phyloP scores from a whole-genome alignment of 2,113 vertebrate genomes.

The Cyanocitta stelleri region DNA sequence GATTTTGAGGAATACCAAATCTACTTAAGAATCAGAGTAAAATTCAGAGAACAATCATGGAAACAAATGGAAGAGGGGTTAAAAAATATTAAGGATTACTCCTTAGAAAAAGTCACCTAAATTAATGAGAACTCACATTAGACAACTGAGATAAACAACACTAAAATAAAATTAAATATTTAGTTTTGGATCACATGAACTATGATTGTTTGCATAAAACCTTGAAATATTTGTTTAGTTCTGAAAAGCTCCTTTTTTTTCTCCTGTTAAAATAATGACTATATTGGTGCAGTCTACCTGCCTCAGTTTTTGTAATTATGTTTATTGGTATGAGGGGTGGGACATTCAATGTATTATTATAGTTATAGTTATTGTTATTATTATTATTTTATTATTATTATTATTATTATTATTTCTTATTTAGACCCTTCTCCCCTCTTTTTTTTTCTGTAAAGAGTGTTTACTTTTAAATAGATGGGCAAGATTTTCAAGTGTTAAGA shows the following conservation, averaged over 20 bases:
- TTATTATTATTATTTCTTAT: too few species aligned
- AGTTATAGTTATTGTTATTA: too few species aligned
- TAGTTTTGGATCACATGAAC: neutral
- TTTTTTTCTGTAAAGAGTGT: neutral
- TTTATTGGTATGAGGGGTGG: neutral
- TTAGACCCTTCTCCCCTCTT: fast-evolving
- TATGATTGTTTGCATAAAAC: neutral
- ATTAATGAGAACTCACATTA: neutral
- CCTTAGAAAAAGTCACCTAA: neutral
- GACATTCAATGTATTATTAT: neutral
- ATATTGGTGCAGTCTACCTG: neutral
- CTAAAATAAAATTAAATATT: neutral
- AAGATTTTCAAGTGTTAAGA: neutral
- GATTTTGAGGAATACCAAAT: neutral
- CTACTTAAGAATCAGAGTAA: neutral
- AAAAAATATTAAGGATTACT: neutral
- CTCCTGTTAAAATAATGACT: neutral
- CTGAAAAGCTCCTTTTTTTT: neutral
- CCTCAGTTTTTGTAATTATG: neutral
- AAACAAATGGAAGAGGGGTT: neutral
- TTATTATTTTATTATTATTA: neutral
- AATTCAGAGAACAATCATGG: neutral
- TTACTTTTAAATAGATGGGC: neutral
- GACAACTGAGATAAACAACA: neutral
- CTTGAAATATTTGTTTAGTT: neutral